These are phyloP conservation scores for Ptychochromis oligacanthus DNA, from an alignment of 2,113 vertebrate species.

Conservation along the genomic window DNA sequence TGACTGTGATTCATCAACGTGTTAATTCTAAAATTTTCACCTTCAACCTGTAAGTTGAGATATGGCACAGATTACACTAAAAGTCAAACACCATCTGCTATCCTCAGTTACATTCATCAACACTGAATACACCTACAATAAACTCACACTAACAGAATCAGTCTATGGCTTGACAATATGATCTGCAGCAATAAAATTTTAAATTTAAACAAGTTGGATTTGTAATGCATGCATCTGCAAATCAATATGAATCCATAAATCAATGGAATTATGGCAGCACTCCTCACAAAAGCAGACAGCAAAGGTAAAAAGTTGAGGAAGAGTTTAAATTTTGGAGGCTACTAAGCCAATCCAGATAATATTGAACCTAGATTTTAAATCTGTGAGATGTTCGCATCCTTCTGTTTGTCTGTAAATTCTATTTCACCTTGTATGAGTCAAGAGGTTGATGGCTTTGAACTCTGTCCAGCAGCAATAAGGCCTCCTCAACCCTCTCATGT, in stretches of 20 bases:
- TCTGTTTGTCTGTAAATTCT: background rate
- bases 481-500: slow-evolving; percentile 64
- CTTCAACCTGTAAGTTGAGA: slow-evolving; percentile 38
- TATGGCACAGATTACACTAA: slow-evolving; percentile 27
- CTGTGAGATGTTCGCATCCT: background rate
- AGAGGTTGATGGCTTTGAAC: slow-evolving; percentile 52
- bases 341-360: background rate
- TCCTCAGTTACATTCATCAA: slow-evolving; percentile 7
- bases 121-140: slow-evolving; percentile 27
- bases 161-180: background rate
- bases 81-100: slow-evolving; percentile 58
- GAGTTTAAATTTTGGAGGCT: background rate
- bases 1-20: background rate
- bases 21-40: slow-evolving; percentile 19
- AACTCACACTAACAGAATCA: background rate
- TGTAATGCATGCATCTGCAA: background rate
- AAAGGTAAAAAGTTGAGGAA: background rate
- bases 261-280: background rate
- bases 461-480: slow-evolving; percentile 63
- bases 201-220: background rate
- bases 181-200: slow-evolving; percentile 14
- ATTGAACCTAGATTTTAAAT: background rate
- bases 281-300: background rate
- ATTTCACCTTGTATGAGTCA: slow-evolving; percentile 67
- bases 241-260: background rate